A percentile compares a stretch with the other conserved stretches of the same genome.
Evolutionary conservation across 2,888 invertebrate genomes (phyloP).

Genomic region (Mactromeris polynyma): DNA sequence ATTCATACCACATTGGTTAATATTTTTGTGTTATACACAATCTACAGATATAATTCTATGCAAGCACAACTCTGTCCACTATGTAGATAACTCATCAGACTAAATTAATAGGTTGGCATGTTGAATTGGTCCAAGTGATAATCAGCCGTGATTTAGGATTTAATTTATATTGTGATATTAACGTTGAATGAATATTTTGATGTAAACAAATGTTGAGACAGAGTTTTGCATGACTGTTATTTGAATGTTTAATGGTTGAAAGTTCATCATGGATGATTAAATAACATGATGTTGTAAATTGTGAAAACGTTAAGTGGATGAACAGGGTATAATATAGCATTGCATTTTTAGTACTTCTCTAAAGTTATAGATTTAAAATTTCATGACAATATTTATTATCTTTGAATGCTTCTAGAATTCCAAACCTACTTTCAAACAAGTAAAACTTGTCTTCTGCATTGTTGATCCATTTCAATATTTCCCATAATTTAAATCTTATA

Average conservation of each 20-base stretch:
- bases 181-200: too few species aligned
- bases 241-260: too few species aligned
- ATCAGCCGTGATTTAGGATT: neutral
- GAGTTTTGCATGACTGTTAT: neutral
- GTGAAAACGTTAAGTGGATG: too few species aligned
- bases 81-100: neutral
- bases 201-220: too few species aligned
- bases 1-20: neutral
- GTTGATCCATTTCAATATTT: neutral
- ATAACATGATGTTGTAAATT: slow-evolving; percentile 4
- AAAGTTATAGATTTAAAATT: neutral
- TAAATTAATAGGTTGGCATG: neutral
- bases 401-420: neutral
- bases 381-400: neutral
- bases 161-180: neutral
- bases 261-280: neutral
- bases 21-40: neutral
- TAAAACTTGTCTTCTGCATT: neutral
- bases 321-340: too few species aligned
- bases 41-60: neutral
- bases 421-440: neutral
- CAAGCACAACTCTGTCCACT: neutral
- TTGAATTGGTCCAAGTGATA: neutral
- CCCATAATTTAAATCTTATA: neutral
- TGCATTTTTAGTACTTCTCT: neutral